Evolutionary conservation across 2,113 vertebrate species (phyloP).

Genomic region (Brienomyrus longianalis): DNA sequence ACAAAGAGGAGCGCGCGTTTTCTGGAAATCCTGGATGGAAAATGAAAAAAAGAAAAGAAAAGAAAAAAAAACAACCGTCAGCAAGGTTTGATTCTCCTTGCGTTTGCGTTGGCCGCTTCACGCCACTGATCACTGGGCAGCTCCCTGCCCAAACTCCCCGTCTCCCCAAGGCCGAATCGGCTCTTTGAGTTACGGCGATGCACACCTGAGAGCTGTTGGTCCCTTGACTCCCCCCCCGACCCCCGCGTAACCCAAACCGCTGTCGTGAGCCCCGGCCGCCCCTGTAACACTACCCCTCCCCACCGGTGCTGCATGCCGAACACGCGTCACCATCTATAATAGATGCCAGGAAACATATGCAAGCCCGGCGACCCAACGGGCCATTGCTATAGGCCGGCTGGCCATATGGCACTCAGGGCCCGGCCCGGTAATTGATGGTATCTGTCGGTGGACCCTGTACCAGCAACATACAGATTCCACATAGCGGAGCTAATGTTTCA

Average conservation of each 20-base stretch:
- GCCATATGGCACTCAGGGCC: slow-evolving; percentile 70
- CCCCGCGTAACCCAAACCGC: slow-evolving; percentile 49
- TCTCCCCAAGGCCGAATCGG: background rate
- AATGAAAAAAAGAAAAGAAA: background rate
- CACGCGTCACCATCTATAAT: slow-evolving; percentile 49
- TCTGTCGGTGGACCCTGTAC: slow-evolving; percentile 55
- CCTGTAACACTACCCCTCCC: slow-evolving; percentile 53
- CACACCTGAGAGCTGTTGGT: slow-evolving; percentile 27
- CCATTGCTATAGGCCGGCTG: slow-evolving; percentile 56
- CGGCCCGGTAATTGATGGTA: slow-evolving; percentile 64
- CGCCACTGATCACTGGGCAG: background rate
- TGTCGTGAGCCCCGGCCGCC: slow-evolving; percentile 40
- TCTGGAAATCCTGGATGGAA: background rate
- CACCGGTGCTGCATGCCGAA: slow-evolving; percentile 42
- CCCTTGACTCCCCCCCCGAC: background rate
- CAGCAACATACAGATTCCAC: slow-evolving; percentile 55
- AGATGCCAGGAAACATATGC: slow-evolving; percentile 55
- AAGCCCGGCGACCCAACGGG: slow-evolving; percentile 49
- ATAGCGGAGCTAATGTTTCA: slow-evolving; percentile 62
- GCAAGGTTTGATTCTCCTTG: background rate
- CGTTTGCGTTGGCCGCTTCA: background rate
- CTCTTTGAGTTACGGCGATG: slow-evolving; percentile 7
- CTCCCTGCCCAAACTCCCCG: background rate
- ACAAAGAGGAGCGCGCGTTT: background rate
- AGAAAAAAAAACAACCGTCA: background rate